Evolutionary conservation across 92 coral and sea anemone genomes (phyloP).

Genomic region (Palythoa caribaeorum): DNA sequence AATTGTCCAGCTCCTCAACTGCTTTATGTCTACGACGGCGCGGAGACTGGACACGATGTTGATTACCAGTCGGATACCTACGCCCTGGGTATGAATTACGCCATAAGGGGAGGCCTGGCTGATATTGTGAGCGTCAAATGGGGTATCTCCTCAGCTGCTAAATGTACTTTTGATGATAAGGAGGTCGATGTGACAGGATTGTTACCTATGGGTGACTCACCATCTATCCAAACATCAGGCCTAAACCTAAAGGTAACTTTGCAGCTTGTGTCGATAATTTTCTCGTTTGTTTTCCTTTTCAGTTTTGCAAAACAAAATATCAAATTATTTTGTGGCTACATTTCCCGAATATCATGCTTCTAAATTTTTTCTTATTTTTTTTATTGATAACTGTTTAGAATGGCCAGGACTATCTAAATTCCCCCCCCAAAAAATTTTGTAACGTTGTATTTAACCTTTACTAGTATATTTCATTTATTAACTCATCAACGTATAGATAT

Average conservation of each 20-base stretch:
- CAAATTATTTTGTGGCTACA: not conserved
- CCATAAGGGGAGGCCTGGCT: constrained; percentile 53
- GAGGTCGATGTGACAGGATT: constrained; percentile 82
- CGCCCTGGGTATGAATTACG: constrained; percentile 84
- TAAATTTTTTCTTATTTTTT: too few species aligned
- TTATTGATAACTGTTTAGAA: too few species aligned
- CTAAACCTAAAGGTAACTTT: constrained; percentile 47
- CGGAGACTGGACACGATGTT: constrained; percentile 62
- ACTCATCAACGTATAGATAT: too few species aligned
- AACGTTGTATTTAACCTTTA: too few species aligned
- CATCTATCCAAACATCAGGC: constrained; percentile 86
- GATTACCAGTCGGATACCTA: constrained; percentile 84
- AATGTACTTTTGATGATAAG: constrained; percentile 77
- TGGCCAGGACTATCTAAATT: too few species aligned
- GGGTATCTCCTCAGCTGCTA: constrained; percentile 81
- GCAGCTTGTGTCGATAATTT: not conserved
- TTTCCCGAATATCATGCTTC: too few species aligned
- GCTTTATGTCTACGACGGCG: constrained; percentile 85
- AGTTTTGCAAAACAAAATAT: not conserved
- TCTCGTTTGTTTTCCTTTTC: not conserved
- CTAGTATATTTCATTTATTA: too few species aligned
- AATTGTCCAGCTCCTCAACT: constrained; percentile 67
- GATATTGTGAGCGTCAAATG: constrained; percentile 80
- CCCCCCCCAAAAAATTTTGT: too few species aligned
- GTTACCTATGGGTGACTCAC: constrained; percentile 86